These are phyloP conservation scores for Chrysina gloriosa DNA, from an alignment of 2,888 invertebrate genomes.

Conservation along the genomic window DNA sequence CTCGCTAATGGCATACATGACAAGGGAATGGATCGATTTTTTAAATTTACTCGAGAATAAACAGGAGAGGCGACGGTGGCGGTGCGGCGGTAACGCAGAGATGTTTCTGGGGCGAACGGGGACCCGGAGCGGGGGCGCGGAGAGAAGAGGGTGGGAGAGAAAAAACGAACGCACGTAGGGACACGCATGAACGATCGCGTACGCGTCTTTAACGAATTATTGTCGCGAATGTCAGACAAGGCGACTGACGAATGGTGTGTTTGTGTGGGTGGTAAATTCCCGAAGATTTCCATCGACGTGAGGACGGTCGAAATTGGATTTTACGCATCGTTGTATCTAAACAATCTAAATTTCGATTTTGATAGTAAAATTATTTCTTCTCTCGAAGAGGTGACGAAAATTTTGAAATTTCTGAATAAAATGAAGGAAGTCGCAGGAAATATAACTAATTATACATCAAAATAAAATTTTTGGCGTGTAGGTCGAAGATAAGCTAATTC, in stretches of 20 bases:
- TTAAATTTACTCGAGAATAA: constrained; percentile 67
- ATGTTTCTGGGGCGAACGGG: constrained; percentile 8
- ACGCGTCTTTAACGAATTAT: constrained; percentile 48
- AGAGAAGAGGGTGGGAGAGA: not conserved
- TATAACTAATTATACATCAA: no score
- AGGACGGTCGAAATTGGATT: not conserved
- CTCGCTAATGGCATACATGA: constrained; percentile 67
- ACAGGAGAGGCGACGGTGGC: constrained; percentile 50
- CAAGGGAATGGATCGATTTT: constrained; percentile 66
- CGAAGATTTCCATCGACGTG: constrained; percentile 16
- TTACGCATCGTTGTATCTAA: no score
- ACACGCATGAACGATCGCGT: constrained; percentile 37
- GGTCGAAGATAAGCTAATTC: no score
- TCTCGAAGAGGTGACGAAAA: no score
- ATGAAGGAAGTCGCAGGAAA: no score
- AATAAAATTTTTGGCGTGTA: no score
- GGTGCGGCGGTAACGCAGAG: constrained; percentile 17
- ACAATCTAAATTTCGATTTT: no score
- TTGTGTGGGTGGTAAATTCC: constrained; percentile 33
- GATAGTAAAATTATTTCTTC: no score
- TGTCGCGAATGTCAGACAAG: constrained; percentile 37
- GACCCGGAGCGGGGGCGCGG: not conserved
- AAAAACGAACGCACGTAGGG: constrained; percentile 31
- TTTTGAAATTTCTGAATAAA: no score
- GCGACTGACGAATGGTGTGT: constrained; percentile 35